A percentile compares a stretch with the other conserved stretches of the same genome.
Conservation (phyloP, 1,140 invertebrate species). For the Dryas iulia region DNA sequence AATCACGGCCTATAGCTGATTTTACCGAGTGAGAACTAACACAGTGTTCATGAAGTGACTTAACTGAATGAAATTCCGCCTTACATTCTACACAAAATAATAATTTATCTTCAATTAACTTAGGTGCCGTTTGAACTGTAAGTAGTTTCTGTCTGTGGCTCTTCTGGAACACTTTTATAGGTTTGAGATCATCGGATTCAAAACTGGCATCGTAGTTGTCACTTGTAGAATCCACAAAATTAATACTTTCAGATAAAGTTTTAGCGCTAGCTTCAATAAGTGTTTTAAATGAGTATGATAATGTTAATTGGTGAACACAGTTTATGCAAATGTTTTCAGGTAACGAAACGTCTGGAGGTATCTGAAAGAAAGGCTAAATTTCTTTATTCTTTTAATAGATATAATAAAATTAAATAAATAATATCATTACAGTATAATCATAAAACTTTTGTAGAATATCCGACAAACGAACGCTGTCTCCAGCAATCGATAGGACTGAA, state of each 20-base stretch:
- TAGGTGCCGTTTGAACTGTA: constrained; percentile 31
- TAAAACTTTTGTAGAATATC: constrained; percentile 69
- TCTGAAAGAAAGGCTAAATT: constrained; percentile 44
- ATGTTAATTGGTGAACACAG: constrained; percentile 69
- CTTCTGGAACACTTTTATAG: constrained; percentile 22
- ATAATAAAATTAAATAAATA: not conserved
- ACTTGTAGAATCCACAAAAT: constrained; percentile 38
- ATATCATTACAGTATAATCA: constrained; percentile 54
- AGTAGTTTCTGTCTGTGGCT: constrained; percentile 4
- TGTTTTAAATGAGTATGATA: constrained; percentile 73
- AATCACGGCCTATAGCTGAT: constrained; percentile 58
- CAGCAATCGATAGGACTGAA: constrained; percentile 49
- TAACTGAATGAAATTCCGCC: constrained; percentile 53
- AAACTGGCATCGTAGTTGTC: constrained; percentile 51
- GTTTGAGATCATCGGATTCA: constrained; percentile 55
- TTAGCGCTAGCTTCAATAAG: constrained; percentile 63
- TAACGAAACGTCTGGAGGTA: constrained; percentile 45
- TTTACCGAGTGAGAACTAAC: constrained; percentile 54
- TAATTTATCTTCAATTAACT: constrained; percentile 36
- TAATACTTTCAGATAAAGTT: constrained; percentile 48
- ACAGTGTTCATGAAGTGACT: constrained; percentile 62
- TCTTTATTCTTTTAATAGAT: too few species aligned
- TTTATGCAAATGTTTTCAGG: constrained; percentile 69
- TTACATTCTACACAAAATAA: constrained; percentile 72
- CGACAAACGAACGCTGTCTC: constrained; percentile 47